Conservation (phyloP, 1,140 invertebrate species). For the roundworm (Caenorhabditis elegans) region DNA sequence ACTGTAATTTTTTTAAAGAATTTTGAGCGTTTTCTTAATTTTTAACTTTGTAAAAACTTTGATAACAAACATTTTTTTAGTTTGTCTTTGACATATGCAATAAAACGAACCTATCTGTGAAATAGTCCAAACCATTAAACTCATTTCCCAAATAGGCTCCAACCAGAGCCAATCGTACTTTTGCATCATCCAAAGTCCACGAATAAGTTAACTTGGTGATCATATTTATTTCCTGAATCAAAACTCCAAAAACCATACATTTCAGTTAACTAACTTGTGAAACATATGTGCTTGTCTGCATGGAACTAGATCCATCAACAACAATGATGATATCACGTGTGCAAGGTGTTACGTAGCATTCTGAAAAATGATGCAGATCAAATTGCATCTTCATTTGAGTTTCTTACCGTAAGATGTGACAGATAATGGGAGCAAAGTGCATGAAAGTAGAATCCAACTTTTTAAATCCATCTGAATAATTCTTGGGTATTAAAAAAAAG, state of each 20-base stretch:
- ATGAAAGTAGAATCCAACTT: no score
- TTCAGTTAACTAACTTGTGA: neutral
- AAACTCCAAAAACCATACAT: no score
- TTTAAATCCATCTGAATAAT: no score
- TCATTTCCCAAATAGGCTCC: conserved; percentile 9
- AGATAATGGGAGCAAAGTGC: neutral
- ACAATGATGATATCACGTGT: conserved; percentile 12
- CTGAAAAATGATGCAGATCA: neutral
- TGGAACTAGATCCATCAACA: conserved; percentile 6
- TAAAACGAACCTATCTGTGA: neutral
- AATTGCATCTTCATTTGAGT: neutral
- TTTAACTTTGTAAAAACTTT: no score
- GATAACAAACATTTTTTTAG: no score
- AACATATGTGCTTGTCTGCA: conserved; percentile 2
- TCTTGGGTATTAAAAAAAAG: no score
- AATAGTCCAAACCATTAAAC: conserved; percentile 8
- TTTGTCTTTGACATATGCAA: no score
- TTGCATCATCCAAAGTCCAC: neutral
- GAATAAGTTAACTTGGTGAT: conserved; percentile 2
- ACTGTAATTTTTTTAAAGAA: no score
- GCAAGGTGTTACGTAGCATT: conserved; percentile 13
- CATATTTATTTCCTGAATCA: neutral
- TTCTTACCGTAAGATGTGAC: neutral
- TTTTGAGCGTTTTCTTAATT: no score
- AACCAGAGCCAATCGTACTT: neutral